Conservation (phyloP, 2,888 invertebrate genomes). For the Eupithecia insigniata region DNA sequence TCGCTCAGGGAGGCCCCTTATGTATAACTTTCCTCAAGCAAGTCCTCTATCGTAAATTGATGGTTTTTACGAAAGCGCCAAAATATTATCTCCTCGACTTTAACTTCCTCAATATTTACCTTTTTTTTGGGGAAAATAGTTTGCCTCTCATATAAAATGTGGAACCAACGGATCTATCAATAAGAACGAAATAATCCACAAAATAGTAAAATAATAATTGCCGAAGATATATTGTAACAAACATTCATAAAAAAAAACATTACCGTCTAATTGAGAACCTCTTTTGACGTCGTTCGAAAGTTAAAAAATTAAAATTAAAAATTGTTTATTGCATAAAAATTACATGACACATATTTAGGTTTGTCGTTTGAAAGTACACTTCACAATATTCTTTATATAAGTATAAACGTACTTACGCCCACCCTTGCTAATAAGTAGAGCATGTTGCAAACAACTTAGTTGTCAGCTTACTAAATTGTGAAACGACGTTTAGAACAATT, state of each 20-base stretch:
- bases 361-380: too few species aligned
- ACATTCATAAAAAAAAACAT: background rate
- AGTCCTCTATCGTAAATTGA: background rate
- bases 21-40: background rate
- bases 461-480: slow-evolving; percentile 27
- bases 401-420: background rate
- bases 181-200: background rate
- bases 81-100: background rate
- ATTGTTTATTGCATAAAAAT: too few species aligned
- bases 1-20: too few species aligned
- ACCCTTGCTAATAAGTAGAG: slow-evolving; percentile 45
- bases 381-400: slow-evolving; percentile 11
- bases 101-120: background rate
- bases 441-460: slow-evolving; percentile 47
- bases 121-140: background rate
- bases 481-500: slow-evolving; percentile 9
- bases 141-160: background rate
- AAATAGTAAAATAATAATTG: background rate
- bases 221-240: background rate
- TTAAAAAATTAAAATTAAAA: too few species aligned
- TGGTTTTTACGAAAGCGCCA: background rate
- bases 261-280: background rate
- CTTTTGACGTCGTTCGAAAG: background rate
- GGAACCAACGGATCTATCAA: background rate
- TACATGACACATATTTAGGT: too few species aligned